Base-by-base conservation (phyloP, 2,113 vertebrate species). In the Loxodonta africana region DNA sequence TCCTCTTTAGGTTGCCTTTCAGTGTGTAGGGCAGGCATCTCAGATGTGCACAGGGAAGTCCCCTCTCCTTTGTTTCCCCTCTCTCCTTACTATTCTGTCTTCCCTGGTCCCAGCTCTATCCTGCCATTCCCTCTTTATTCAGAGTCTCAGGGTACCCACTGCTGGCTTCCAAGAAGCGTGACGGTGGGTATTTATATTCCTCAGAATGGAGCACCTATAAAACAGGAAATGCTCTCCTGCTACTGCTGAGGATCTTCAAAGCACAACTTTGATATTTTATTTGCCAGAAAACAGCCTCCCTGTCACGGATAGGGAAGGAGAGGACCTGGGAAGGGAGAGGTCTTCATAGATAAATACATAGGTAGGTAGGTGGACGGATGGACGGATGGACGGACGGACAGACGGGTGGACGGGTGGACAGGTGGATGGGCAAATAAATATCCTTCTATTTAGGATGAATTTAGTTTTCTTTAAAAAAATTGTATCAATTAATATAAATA, bases 381-480 rank as follows among this genome's bases (percentile, higher is more conserved):
- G 53, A 57, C 15, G 53, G 53, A 57, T 12, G 53, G 53, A 57
- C 2, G 53, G 53, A 57, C 2, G 53, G 15, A 57, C 2, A 11
- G 53, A 57, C 10, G 48, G 48, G 10, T 48, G 48, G 48, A 48
- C 10, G 53, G 53, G 53, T 3, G 53, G 53, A 57, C 12, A 57
- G 53, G 53, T 8, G 15, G 53, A 57, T 57, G 53, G 53, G 15
- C 53, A 62, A 20, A 73, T 28, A n/a, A 5, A 65, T 4, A 90
- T 26, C 5, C 33, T 73, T 86, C 44, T n/a, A 25, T 46, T 60
- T 77, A 67, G 11, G n/a, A 37, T 57, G 65, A 77, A 10, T 62
- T 96, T 82, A 44, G 77, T 76, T 80, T 95, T 12, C n/a, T 78
- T 89, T 83, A 81, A 7, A 81, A 67, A 89, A 83, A 69, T 12